These are phyloP conservation scores for Idaea straminata DNA, from an alignment of 2,888 invertebrate genomes.

Conservation along the genomic window DNA sequence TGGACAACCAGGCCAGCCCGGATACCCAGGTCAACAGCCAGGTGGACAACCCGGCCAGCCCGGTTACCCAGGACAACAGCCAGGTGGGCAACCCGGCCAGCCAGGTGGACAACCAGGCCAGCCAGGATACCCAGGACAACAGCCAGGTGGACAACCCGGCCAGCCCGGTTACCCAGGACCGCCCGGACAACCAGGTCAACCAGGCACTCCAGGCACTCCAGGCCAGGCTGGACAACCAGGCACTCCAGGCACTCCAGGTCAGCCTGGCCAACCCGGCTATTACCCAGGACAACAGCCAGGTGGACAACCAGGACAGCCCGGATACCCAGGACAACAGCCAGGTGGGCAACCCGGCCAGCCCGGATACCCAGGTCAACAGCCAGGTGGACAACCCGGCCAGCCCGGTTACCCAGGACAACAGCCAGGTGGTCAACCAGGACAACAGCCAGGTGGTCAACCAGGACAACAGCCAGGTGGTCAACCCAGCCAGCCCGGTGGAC, in stretches of 20 bases:
- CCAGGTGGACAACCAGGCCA: neutral
- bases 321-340: conserved; percentile 28
- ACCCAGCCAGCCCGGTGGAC: conserved; percentile 34
- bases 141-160: too few species aligned
- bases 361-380: conserved; percentile 33
- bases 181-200: neutral
- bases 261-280: conserved; percentile 6
- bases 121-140: conserved; percentile 11
- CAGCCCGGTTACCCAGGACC: too few species aligned
- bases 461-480: conserved; percentile 9
- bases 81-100: conserved; percentile 24
- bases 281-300: conserved; percentile 20
- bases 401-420: conserved; percentile 20
- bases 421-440: conserved; percentile 46
- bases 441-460: conserved; percentile 11
- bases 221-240: conserved; percentile 13
- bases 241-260: conserved; percentile 19
- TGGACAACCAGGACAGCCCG: conserved; percentile 24
- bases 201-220: conserved; percentile 10
- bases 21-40: conserved; percentile 8
- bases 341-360: conserved; percentile 33
- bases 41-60: too few species aligned
- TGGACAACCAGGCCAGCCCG: conserved; percentile 51
- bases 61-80: conserved; percentile 9
- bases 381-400: conserved; percentile 8